A percentile compares a stretch with the other conserved stretches of the same genome.
phyloP scores from a whole-genome alignment of 2,888 invertebrate genomes.

The Harpalus rufipes region DNA sequence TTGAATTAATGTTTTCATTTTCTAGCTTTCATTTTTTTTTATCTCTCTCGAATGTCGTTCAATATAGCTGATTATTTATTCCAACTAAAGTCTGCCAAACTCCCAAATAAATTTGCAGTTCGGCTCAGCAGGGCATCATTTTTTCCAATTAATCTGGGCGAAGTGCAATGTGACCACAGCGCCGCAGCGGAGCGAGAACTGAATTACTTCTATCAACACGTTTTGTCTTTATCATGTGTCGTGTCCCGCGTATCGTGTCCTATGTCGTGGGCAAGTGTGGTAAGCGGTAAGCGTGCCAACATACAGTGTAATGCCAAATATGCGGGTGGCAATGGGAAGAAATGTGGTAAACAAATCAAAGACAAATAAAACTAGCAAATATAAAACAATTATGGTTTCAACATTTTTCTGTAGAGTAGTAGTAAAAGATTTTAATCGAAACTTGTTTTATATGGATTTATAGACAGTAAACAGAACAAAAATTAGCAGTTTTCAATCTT shows the following conservation, averaged over 20 bases:
- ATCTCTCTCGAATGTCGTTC: no score
- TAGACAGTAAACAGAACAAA: no score
- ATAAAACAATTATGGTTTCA: no score
- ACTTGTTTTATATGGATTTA: no score
- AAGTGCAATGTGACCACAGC: constrained; percentile 23
- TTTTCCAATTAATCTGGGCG: constrained; percentile 45
- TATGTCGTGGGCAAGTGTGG: not conserved
- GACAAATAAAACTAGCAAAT: no score
- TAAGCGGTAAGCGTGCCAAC: not conserved
- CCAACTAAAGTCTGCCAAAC: not conserved
- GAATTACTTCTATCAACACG: constrained; percentile 50
- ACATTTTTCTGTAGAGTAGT: no score
- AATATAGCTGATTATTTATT: no score
- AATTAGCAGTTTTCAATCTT: no score
- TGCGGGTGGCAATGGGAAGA: not conserved
- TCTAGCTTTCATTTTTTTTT: no score
- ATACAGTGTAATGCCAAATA: not conserved
- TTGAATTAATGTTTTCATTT: no score
- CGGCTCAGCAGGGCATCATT: constrained; percentile 22
- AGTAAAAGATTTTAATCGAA: no score
- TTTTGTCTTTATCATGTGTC: constrained; percentile 51
- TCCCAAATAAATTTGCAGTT: constrained; percentile 18
- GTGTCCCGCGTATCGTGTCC: not conserved
- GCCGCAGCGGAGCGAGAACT: constrained; percentile 8
- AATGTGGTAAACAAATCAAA: not conserved